Conservation (phyloP, 1,140 invertebrate species). For the Ylistrum balloti region DNA sequence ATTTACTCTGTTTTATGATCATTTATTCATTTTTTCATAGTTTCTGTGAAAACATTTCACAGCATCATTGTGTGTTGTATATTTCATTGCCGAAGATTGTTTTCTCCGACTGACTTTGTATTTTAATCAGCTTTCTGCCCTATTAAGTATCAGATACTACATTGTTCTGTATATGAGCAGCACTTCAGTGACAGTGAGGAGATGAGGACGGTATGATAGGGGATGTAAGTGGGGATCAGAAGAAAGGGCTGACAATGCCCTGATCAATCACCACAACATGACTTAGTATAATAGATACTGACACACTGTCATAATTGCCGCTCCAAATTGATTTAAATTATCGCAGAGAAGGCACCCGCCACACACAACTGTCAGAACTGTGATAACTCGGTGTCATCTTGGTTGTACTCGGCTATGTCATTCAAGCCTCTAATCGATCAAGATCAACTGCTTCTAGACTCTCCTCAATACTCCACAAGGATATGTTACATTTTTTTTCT, state of each 20-base stretch:
- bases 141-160: not conserved
- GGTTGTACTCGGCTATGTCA: not conserved
- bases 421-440: constrained; percentile 33
- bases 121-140: constrained; percentile 6
- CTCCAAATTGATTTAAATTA: constrained; percentile 30
- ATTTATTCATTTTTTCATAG: too few species aligned
- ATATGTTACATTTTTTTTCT: too few species aligned
- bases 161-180: not conserved
- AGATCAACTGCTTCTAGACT: not conserved
- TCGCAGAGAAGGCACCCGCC: not conserved
- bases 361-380: constrained; percentile 22
- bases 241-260: constrained; percentile 3
- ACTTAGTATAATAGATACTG: constrained; percentile 7
- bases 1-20: too few species aligned
- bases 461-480: not conserved
- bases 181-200: not conserved
- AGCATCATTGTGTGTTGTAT: too few species aligned
- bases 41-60: too few species aligned
- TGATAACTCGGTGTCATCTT: constrained; percentile 25
- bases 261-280: not conserved
- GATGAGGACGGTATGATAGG: not conserved
- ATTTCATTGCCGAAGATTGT: too few species aligned
- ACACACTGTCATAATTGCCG: constrained; percentile 33
- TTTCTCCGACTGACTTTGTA: not conserved
- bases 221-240: not conserved